Evolutionary conservation across 2,113 vertebrate species (phyloP).

Genomic region (Epinephelus fuscoguttatus): DNA sequence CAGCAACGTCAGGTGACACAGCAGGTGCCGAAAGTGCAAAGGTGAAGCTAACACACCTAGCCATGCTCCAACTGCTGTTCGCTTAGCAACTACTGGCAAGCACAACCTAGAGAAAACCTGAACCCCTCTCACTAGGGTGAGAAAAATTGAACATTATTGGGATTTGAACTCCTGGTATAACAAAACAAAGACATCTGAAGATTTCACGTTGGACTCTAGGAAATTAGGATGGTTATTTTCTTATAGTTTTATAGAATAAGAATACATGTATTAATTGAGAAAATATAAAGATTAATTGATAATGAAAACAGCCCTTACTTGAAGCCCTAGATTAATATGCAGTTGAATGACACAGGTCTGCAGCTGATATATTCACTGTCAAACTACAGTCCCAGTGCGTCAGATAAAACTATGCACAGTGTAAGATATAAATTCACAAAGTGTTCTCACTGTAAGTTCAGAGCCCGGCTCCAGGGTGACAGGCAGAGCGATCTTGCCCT

Average conservation of each 20-base stretch:
- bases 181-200: too few species aligned
- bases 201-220: too few species aligned
- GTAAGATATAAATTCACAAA: slow-evolving; percentile 7
- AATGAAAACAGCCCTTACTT: not conserved
- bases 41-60: too few species aligned
- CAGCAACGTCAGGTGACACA: too few species aligned
- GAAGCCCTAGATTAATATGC: not conserved
- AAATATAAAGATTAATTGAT: not conserved
- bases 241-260: not conserved
- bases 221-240: too few species aligned
- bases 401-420: not conserved
- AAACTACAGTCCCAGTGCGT: not conserved
- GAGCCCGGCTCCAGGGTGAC: slow-evolving; percentile 96
- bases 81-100: too few species aligned
- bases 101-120: too few species aligned
- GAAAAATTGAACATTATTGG: too few species aligned
- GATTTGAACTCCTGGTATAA: too few species aligned
- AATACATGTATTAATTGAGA: not conserved
- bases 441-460: slow-evolving; percentile 90
- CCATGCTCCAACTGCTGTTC: too few species aligned
- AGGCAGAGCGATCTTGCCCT: slow-evolving; percentile 95
- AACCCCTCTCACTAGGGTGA: too few species aligned
- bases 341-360: not conserved
- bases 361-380: not conserved
- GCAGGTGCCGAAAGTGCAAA: too few species aligned